A percentile compares a stretch with the other conserved stretches of the same genome.
phyloP scores from a whole-genome alignment of 2,113 vertebrate species.

The Ctenomys sociabilis region DNA sequence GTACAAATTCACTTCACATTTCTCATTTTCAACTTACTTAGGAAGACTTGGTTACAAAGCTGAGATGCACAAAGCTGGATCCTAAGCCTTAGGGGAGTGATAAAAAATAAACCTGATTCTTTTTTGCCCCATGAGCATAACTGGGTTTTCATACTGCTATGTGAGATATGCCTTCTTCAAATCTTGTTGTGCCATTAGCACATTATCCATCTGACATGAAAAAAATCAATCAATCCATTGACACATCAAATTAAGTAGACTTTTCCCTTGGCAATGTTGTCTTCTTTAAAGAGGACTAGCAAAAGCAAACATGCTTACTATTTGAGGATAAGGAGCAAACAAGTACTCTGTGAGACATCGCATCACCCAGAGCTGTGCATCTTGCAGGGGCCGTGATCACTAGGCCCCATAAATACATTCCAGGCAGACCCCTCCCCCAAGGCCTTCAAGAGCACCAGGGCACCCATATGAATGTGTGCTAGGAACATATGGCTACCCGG shows the following conservation, averaged over 20 bases:
- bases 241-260: neutral
- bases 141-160: neutral
- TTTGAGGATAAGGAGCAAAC: neutral
- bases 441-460: neutral
- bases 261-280: neutral
- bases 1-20: neutral
- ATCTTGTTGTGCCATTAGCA: neutral
- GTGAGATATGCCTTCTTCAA: neutral
- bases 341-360: neutral
- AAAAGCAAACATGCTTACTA: neutral
- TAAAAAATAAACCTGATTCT: neutral
- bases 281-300: neutral
- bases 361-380: neutral
- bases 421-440: neutral
- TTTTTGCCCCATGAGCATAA: neutral
- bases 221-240: neutral
- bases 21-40: slow-evolving; percentile 29
- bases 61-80: neutral
- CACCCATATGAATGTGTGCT: neutral
- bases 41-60: slow-evolving; percentile 32
- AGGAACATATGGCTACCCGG: neutral
- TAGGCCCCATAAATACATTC: neutral
- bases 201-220: neutral
- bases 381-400: neutral
- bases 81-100: neutral